Conservation (phyloP, 2,888 invertebrate genomes). For the Oligia latruncula region DNA sequence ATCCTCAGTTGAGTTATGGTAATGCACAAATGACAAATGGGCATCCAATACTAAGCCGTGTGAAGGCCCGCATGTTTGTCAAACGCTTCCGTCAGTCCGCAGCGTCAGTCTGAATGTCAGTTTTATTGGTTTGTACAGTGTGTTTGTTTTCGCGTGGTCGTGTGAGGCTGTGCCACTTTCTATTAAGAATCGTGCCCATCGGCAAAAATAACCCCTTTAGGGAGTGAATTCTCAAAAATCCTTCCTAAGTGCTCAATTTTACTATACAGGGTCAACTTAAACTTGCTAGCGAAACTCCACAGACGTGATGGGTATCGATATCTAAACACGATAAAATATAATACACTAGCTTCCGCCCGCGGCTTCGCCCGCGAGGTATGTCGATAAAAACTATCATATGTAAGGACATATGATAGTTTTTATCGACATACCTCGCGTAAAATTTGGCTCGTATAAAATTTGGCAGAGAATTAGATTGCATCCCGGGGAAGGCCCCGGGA, state of each 20-base stretch:
- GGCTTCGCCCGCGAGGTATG: too few relatives aligned
- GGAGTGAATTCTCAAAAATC: background rate
- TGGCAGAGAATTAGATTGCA: too few relatives aligned
- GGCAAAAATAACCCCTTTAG: background rate
- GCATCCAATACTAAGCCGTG: conserved; percentile 55
- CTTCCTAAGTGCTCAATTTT: background rate
- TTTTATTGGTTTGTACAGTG: conserved; percentile 4
- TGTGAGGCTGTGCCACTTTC: background rate
- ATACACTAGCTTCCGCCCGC: too few relatives aligned
- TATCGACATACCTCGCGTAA: too few relatives aligned
- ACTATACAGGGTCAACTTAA: background rate
- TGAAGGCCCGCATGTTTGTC: conserved; percentile 47
- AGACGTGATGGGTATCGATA: too few relatives aligned
- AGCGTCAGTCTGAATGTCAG: conserved; percentile 44
- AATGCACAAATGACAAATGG: conserved; percentile 49
- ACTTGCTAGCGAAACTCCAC: too few relatives aligned
- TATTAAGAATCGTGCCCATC: background rate
- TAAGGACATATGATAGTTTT: too few relatives aligned
- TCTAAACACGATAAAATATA: too few relatives aligned
- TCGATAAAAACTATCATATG: too few relatives aligned
- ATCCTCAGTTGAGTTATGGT: conserved; percentile 53
- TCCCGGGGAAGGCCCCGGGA: too few relatives aligned
- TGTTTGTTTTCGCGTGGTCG: background rate
- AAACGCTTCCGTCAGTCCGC: conserved; percentile 39
- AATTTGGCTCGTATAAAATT: too few relatives aligned